Percentiles rank a stretch among this genome's conserved stretches.
Conservation (phyloP, 2,888 invertebrate species). For the Acronicta aceris region DNA sequence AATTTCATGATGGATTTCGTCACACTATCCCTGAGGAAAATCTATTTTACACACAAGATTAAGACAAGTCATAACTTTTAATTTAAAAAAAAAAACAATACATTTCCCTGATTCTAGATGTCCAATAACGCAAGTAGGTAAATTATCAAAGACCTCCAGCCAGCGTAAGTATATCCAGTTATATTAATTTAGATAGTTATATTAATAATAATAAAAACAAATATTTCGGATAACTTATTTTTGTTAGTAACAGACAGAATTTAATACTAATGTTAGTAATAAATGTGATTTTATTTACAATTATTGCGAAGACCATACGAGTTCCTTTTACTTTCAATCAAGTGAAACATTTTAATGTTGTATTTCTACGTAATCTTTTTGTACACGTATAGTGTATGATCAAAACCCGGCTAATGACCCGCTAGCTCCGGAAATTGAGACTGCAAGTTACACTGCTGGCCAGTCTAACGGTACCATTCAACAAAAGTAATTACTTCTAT, state of each 20-base stretch:
- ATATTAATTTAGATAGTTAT: no score
- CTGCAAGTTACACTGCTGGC: conserved; percentile 42
- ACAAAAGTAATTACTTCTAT: conserved; percentile 27
- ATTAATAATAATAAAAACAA: no score
- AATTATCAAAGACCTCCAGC: not conserved
- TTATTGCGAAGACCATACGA: not conserved
- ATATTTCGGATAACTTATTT: no score
- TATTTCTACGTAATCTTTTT: conserved; percentile 8
- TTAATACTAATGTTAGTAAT: no score
- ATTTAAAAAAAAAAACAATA: no score
- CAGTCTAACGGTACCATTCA: conserved; percentile 48
- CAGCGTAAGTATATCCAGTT: not conserved
- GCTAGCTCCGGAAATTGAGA: conserved; percentile 51
- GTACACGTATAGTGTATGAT: conserved; percentile 23
- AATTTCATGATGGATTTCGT: no score
- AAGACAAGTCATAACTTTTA: no score
- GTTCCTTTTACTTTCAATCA: not conserved
- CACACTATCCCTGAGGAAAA: no score
- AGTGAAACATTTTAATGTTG: not conserved
- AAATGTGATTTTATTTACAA: not conserved
- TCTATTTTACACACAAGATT: no score
- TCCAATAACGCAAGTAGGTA: not conserved
- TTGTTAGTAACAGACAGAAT: no score
- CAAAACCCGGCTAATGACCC: conserved; percentile 54
- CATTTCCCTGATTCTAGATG: no score